Evolutionary conservation across 2,113 vertebrate species (phyloP).

Genomic region (Atractosteus spatula): DNA sequence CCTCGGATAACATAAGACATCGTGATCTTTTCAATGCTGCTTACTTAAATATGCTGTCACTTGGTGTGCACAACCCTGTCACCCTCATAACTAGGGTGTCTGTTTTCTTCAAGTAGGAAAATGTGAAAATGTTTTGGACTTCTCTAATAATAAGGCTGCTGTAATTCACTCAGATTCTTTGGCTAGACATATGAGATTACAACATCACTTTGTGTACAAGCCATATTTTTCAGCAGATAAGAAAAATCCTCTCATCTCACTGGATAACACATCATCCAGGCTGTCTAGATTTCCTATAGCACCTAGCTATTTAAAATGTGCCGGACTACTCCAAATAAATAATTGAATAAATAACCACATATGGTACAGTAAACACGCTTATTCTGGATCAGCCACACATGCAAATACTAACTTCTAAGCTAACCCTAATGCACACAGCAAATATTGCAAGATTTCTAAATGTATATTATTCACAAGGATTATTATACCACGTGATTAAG

Average conservation of each 20-base stretch:
- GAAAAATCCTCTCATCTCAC: conserved; percentile 35
- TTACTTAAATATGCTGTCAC: conserved; percentile 45
- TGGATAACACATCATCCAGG: conserved; percentile 28
- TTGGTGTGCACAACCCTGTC: conserved; percentile 52
- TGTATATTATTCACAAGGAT: too few species aligned
- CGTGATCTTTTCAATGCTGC: conserved; percentile 65
- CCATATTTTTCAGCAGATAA: conserved; percentile 50
- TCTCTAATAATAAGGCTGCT: conserved; percentile 19
- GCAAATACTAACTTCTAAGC: conserved; percentile 13
- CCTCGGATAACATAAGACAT: conserved; percentile 51
- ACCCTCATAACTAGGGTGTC: conserved; percentile 62
- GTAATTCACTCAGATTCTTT: conserved; percentile 32
- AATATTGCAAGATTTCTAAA: too few species aligned
- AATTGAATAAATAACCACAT: conserved; percentile 59
- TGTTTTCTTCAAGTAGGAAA: conserved; percentile 47
- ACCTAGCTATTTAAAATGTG: conserved; percentile 59
- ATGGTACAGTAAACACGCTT: conserved; percentile 60
- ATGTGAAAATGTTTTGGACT: conserved; percentile 41
- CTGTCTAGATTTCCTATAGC: conserved; percentile 56
- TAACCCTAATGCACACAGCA: too few species aligned
- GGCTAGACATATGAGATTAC: conserved; percentile 28
- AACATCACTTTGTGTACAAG: conserved; percentile 49
- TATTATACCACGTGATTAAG: too few species aligned
- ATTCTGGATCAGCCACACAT: conserved; percentile 45
- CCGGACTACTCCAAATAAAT: conserved; percentile 52